These are phyloP conservation scores for Ceyx margarethae DNA, from an alignment of 2,113 vertebrate species.

Conservation along the genomic window DNA sequence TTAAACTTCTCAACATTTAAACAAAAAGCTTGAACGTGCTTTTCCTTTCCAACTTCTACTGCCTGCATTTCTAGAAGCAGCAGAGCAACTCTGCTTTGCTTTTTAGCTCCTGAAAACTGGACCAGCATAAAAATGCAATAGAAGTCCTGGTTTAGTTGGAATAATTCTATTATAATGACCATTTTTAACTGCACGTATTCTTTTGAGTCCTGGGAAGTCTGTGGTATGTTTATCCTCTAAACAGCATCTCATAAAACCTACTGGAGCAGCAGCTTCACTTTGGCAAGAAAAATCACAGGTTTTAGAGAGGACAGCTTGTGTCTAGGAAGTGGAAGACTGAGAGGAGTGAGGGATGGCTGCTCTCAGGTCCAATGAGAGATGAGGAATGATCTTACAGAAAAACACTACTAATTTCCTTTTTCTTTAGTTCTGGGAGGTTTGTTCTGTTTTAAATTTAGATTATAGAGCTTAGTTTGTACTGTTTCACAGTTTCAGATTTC, in stretches of 20 bases:
- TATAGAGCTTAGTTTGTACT: neutral
- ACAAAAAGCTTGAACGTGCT: neutral
- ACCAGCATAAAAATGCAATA: neutral
- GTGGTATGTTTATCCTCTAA: neutral
- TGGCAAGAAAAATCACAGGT: neutral
- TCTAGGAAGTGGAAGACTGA: too few relatives aligned
- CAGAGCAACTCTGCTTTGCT: neutral
- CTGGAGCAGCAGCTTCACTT: neutral
- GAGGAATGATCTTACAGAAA: neutral
- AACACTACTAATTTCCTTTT: neutral
- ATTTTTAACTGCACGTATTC: neutral
- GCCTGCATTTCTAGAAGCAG: neutral
- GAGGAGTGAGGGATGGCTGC: too few relatives aligned
- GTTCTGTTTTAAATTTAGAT: neutral
- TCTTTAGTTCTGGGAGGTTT: neutral
- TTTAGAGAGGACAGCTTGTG: too few relatives aligned
- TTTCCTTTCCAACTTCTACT: neutral
- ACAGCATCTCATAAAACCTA: neutral
- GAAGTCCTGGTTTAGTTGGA: neutral
- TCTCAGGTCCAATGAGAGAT: too few relatives aligned
- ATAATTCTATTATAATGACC: neutral
- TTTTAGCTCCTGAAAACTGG: neutral
- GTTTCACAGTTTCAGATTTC: neutral
- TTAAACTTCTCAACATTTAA: neutral
- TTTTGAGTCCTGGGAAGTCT: neutral